Evolutionary conservation across 2,888 invertebrate species (phyloP).

Genomic region (Drosophila rubida): DNA sequence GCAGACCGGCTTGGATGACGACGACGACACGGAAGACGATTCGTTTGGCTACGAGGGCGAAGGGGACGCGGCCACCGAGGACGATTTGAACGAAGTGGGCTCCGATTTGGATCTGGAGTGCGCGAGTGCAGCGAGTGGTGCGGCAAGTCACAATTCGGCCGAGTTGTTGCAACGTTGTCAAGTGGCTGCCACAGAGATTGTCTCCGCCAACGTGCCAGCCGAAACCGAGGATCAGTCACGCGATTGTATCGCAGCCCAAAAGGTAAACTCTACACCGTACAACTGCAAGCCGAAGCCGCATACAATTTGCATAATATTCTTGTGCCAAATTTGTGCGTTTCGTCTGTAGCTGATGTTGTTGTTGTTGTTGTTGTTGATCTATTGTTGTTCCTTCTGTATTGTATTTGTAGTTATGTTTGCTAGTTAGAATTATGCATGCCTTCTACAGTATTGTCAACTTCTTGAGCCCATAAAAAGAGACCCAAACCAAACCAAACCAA

Average conservation of each 20-base stretch:
- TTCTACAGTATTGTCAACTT: constrained; percentile 76
- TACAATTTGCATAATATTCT: constrained; percentile 25
- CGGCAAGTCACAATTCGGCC: constrained; percentile 62
- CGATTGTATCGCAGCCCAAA: constrained; percentile 80
- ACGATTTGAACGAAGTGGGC: constrained; percentile 80
- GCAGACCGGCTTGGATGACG: constrained; percentile 79
- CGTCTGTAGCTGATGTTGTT: constrained; percentile 18
- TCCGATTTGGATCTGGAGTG: constrained; percentile 79
- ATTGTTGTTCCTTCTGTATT: neutral
- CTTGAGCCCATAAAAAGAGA: constrained; percentile 16
- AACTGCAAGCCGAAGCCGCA: neutral
- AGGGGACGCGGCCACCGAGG: constrained; percentile 79
- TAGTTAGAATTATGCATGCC: constrained; percentile 67
- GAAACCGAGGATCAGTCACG: constrained; percentile 70
- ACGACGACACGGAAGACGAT: constrained; percentile 71
- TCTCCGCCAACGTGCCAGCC: constrained; percentile 43
- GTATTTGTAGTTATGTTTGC: constrained; percentile 28
- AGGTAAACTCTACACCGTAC: constrained; percentile 63
- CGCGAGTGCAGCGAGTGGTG: constrained; percentile 65
- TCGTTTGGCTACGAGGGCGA: constrained; percentile 72
- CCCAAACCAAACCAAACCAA: constrained; percentile 7
- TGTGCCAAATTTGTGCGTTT: constrained; percentile 63
- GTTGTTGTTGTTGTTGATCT: constrained; percentile 5
- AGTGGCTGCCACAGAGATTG: constrained; percentile 58
- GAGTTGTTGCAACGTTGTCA: constrained; percentile 69